Base-by-base conservation (phyloP, 2,888 invertebrate genomes). In the Eretmocerus hayati region DNA sequence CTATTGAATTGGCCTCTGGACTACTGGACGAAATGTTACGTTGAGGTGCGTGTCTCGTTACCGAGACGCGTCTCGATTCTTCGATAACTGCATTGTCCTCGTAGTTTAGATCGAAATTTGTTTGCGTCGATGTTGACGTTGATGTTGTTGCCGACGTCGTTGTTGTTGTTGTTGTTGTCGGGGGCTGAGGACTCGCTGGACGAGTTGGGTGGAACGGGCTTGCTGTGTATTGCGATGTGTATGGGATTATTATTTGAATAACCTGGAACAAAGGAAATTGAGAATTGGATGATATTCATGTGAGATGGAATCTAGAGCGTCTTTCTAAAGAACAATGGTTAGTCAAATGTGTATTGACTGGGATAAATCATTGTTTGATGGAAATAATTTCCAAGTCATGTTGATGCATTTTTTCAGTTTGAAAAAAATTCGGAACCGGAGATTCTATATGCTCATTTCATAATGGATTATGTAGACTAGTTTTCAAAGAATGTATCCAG, bases 161-260 rank as follows among this genome's bases (percentile, higher is more conserved):
- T 8, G 33, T 13, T n/a, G 9, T 13, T n/a, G 9, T 33, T 33
- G 33, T 31, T 19, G 15, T 44, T 39, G 8, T 33, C 8, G 1
- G 21, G 37, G 9, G 32, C 5, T 38, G n/a, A n/a, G n/a, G 35
- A 32, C 41, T 16, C 52, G 68, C 59, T 8, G 63, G 60, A 20
- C 58, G 50, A 23, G 64, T 55, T 52, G 65, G 61, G 53, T 74
- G 73, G 53, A 79, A 79, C 9, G 78, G 76, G 42, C 77, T 73
- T 6, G 80, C 75, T 15, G 76, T 74, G 46, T 77, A 75, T 52
- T 77, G 79, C 36, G 80, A 82, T 2, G 84, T 85, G 59, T 89
- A 89, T 0, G 90, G 90, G 50, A 90, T 84, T 46, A 90, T 85
- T 45, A 89, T 85, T 72, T 89, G 89, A 6, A 54, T 52, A 5